A percentile compares a stretch with the other conserved stretches of the same genome.
Evolutionary conservation across 2,888 invertebrate species (phyloP).

Genomic region (Lithosia quadra): DNA sequence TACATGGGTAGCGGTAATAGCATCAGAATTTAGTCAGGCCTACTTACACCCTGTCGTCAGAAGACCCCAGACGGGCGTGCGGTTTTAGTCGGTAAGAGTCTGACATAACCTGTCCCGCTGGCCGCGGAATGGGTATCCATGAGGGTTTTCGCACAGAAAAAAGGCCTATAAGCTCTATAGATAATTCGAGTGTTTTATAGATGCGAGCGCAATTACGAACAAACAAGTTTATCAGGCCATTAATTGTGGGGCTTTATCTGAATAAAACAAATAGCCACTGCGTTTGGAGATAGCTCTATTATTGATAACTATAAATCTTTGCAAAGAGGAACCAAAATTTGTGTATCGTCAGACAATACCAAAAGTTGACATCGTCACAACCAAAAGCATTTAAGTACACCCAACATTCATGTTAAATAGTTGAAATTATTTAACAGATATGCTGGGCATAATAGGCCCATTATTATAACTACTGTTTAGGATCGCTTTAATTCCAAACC

Average conservation of each 20-base stretch:
- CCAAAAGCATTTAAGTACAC: constrained; percentile 1
- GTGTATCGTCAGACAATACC: background rate
- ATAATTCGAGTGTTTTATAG: constrained; percentile 35
- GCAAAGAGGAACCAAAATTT: background rate
- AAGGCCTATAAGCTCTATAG: constrained; percentile 12
- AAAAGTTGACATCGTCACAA: background rate
- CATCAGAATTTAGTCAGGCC: too few relatives aligned
- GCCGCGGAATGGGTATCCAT: too few relatives aligned
- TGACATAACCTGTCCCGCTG: too few relatives aligned
- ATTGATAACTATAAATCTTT: too few relatives aligned
- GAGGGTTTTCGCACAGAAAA: too few relatives aligned
- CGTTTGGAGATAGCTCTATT: constrained; percentile 54
- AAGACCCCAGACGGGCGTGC: too few relatives aligned
- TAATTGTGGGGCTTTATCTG: constrained; percentile 45
- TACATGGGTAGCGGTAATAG: too few relatives aligned
- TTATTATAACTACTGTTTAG: constrained; percentile 2
- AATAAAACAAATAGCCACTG: constrained; percentile 55
- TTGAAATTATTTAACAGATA: background rate
- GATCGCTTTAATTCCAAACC: constrained; percentile 13
- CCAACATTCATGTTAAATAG: background rate
- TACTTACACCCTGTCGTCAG: too few relatives aligned
- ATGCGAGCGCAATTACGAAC: constrained; percentile 43
- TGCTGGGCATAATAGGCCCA: background rate
- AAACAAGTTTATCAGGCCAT: constrained; percentile 46
- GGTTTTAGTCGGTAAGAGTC: too few relatives aligned